Base-by-base conservation (phyloP, 2,888 invertebrate species). In the Ormyrus nitidulus region DNA sequence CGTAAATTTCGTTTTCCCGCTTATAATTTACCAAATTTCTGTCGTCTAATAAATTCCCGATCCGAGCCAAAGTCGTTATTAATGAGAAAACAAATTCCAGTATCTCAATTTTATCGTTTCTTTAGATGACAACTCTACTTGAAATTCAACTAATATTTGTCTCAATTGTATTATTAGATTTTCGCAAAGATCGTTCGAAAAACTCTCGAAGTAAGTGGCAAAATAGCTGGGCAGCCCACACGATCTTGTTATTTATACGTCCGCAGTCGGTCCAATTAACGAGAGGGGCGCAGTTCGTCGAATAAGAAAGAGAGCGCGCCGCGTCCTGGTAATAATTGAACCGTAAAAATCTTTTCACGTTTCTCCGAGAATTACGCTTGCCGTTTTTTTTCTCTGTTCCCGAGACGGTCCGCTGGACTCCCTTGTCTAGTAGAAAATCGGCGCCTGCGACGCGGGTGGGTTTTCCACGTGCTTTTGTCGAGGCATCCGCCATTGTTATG, bases 401-500 rank as follows among this genome's bases (percentile, higher is more conserved):
- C 13, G 48, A 68, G 11, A 51, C 44, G 53, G 49, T 44, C 34
- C 8, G 49, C 51, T 53, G 64, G 5, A 11, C n/a, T 48, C 34
- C 44, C 51, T 51, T 58, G 48, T 71, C n/a, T 62, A 65, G 10
- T 34, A 19, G 66, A 84, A 85, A 85, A 84, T 83, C 83, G 81
- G 83, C 83, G 84, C 83, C 83, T 83, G 77, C 85, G 71, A 85
- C 83, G 85, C 85, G 87, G 86, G 87, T 87, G 87, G 34, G 86
- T 77, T 84, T 81, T 80, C 83, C 59, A 77, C 79, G 79, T 78
- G 80, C 85, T 83, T 86, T 86, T 87, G 88, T 86, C 83, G 83
- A 72, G 64, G 76, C 66, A 49, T 80, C 13, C 64, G 74, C 69
- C 74, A 79, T 79, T 79, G 74, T 79, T 65, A 72, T 61, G 54